Percentiles rank a stretch among this genome's conserved stretches.
phyloP scores from a whole-genome alignment of 2,888 invertebrate species.

The Myopa tessellatipennis region DNA sequence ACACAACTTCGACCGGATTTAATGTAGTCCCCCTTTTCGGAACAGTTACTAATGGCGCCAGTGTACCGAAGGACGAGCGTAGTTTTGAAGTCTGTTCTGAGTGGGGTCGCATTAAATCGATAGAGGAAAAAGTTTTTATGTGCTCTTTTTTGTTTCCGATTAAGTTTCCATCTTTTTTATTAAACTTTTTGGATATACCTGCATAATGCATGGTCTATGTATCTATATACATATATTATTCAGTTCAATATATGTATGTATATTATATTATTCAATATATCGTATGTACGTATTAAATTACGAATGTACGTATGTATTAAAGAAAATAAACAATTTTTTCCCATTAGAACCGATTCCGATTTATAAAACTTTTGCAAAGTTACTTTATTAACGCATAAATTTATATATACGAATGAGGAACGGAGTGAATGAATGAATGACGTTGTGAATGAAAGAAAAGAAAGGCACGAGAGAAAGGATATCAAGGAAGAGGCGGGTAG shows the following conservation, averaged over 20 bases:
- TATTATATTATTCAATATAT: background rate
- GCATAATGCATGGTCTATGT: background rate
- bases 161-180: background rate
- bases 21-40: too few relatives aligned
- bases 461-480: background rate
- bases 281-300: too few relatives aligned
- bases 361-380: background rate
- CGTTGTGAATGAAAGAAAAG: background rate
- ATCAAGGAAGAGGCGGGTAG: background rate
- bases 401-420: background rate
- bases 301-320: background rate
- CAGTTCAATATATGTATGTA: background rate
- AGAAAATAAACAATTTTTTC: background rate
- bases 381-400: background rate
- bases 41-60: too few relatives aligned
- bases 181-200: background rate
- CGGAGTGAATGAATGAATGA: background rate
- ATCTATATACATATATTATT: background rate
- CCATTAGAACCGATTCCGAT: background rate
- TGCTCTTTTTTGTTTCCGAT: background rate
- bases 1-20: too few relatives aligned
- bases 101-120: conserved; percentile 1
- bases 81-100: too few relatives aligned
- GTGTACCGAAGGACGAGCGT: too few relatives aligned
- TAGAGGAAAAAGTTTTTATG: conserved; percentile 1